Conservation (phyloP, 2,113 vertebrate species). For the Promerops cafer region DNA sequence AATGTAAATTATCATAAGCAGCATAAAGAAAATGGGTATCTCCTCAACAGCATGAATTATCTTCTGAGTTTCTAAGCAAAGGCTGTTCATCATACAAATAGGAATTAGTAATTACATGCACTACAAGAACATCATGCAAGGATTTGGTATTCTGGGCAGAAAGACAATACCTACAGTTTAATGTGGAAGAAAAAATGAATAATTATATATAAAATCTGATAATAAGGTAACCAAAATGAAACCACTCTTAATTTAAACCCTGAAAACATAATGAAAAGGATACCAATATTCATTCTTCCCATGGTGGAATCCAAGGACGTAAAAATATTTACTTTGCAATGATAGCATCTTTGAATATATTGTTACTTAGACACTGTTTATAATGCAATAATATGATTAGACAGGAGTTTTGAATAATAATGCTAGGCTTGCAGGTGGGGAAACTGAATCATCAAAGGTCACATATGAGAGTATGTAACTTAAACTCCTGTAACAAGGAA, state of each 20-base stretch:
- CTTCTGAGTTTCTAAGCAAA: background rate
- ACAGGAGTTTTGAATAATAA: background rate
- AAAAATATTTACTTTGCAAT: background rate
- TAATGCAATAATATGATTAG: background rate
- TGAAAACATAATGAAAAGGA: background rate
- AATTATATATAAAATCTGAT: background rate
- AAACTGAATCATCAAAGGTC: background rate
- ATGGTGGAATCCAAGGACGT: background rate
- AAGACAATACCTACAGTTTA: background rate
- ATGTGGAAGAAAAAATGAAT: rapidly evolving
- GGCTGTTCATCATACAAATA: background rate
- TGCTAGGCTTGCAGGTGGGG: background rate
- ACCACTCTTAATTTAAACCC: background rate
- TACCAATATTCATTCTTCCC: background rate
- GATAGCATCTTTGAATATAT: background rate
- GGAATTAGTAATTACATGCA: background rate
- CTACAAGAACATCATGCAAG: background rate
- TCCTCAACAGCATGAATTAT: background rate
- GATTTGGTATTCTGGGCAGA: background rate
- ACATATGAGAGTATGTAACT: background rate
- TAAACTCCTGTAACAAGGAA: background rate
- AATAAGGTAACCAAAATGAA: background rate
- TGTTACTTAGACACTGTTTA: background rate
- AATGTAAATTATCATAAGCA: background rate
- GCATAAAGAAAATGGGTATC: background rate